Evolutionary conservation across 2,797 vertebrate species (phyloP), one percentile per base, ranked within the genome.

Genomic region (Odontamblyopus lacepedii): DNA sequence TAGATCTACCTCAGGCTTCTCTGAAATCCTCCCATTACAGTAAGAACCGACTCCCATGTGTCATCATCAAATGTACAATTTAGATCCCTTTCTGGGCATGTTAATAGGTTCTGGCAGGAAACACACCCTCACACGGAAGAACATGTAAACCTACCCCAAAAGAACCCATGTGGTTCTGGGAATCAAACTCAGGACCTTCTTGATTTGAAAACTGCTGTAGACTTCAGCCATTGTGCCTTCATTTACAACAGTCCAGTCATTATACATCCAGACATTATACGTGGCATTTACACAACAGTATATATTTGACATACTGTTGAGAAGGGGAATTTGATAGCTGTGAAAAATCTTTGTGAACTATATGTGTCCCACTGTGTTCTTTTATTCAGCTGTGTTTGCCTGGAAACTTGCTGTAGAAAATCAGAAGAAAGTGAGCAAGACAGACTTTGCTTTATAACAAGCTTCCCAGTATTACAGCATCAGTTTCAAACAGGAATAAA

Each of bases 361-460:
- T 56, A 60, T 69, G 72, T 38, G 62, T 53, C 69, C 77, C 50
- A 78, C 74, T 61, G 56, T 15, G 57, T 30, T 56, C 77, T 78
- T 84, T 84, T 41, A 82, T 83, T 85, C 75, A 72, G 76, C 61
- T 7, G 70, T 62, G 61, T 83, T 78, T 85, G 76, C 81, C 83
- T 59, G 11, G 78, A 76, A 86, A 77, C 83, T 83, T 18, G 60
- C 77, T 71, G 64, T 66, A 63, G 56, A 74, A 55, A 78, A 83
- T 86, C 69, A 87, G 80, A 80, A 78, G 83, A 76, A 85, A 85
- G 78, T 38, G 78, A 88, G 78, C 72, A 78, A 64, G 69, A 60
- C 77, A 53, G 44, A 48, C 44, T 73, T 65, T 44, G 71, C 30
- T 61, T 77, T 67, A 78, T 62, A 63, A 77, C 64, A 35, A 63